Conservation (phyloP, 1,140 invertebrate species). For the Ostrea edulis region DNA sequence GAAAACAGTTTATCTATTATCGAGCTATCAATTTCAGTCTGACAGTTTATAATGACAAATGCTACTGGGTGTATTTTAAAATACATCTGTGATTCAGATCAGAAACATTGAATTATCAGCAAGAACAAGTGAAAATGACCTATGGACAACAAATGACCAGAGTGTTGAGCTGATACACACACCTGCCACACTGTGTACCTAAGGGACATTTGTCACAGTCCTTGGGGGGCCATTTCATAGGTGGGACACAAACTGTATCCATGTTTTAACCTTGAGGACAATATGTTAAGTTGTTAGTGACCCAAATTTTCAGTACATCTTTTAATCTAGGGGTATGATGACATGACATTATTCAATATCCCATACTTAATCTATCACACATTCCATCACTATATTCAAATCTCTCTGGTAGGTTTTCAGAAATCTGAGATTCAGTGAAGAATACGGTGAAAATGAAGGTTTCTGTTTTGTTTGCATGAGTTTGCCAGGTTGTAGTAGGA, state of each 20-base stretch:
- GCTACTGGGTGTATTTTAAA: conserved; percentile 1
- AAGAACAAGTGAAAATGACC: conserved; percentile 10
- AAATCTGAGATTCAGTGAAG: not conserved
- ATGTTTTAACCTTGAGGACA: conserved; percentile 11
- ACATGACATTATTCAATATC: conserved; percentile 39
- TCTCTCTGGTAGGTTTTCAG: not conserved
- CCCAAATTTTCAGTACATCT: conserved; percentile 22
- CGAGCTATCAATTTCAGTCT: conserved; percentile 14
- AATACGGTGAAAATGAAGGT: not conserved
- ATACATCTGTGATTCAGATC: conserved; percentile 16
- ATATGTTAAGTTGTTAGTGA: not conserved
- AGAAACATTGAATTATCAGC: conserved; percentile 27
- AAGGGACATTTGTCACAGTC: conserved; percentile 28
- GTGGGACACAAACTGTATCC: conserved; percentile 11
- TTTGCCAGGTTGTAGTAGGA: conserved; percentile 29
- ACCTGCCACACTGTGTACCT: conserved; percentile 23
- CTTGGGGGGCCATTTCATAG: not conserved
- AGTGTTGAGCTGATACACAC: conserved; percentile 7
- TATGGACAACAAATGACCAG: conserved; percentile 22
- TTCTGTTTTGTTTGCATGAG: not conserved
- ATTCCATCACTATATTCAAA: conserved; percentile 5
- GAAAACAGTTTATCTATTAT: not conserved
- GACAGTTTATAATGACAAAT: conserved; percentile 33
- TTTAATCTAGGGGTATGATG: conserved; percentile 29
- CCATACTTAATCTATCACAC: conserved; percentile 31